Percentiles rank a stretch among this genome's conserved stretches.
These are phyloP conservation scores for Cyphomyrus plagiostoma DNA, from an alignment of 2,113 vertebrate genomes.

Conservation along the genomic window DNA sequence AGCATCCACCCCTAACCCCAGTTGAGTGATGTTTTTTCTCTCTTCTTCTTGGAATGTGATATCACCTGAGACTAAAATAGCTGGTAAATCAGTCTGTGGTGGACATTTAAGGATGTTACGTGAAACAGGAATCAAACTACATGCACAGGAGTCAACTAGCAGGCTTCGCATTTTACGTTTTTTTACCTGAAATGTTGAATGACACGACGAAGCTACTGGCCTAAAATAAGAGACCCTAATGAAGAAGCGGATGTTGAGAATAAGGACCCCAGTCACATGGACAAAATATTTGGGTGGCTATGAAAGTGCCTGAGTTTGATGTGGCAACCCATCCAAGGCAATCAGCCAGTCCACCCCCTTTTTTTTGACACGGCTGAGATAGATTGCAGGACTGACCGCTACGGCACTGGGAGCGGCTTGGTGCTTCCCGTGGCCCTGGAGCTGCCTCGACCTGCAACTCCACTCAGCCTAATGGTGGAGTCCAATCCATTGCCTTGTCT, in stretches of 20 bases:
- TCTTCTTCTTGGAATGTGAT: not conserved
- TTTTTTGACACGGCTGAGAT: not conserved
- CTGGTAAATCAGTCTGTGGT: not conserved
- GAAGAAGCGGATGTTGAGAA: not conserved
- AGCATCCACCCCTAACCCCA: not conserved
- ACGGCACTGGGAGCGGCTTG: not conserved
- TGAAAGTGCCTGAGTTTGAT: not conserved
- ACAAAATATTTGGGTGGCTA: not conserved
- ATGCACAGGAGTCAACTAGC: not conserved
- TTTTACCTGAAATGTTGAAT: not conserved
- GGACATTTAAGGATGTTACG: not conserved
- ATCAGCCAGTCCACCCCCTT: not conserved
- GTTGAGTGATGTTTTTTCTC: not conserved
- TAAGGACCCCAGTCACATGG: not conserved
- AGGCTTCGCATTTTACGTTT: not conserved
- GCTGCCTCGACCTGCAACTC: constrained; percentile 64
- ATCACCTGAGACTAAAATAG: not conserved
- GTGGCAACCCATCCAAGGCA: not conserved
- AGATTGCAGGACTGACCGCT: not conserved
- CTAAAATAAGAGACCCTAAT: not conserved
- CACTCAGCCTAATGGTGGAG: constrained; percentile 64
- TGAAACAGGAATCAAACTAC: not conserved
- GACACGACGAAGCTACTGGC: not conserved
- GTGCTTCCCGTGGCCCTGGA: constrained; percentile 23
- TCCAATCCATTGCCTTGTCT: constrained; percentile 72